These are phyloP conservation scores for Eilema depressum DNA, from an alignment of 2,888 invertebrate genomes.

Conservation along the genomic window DNA sequence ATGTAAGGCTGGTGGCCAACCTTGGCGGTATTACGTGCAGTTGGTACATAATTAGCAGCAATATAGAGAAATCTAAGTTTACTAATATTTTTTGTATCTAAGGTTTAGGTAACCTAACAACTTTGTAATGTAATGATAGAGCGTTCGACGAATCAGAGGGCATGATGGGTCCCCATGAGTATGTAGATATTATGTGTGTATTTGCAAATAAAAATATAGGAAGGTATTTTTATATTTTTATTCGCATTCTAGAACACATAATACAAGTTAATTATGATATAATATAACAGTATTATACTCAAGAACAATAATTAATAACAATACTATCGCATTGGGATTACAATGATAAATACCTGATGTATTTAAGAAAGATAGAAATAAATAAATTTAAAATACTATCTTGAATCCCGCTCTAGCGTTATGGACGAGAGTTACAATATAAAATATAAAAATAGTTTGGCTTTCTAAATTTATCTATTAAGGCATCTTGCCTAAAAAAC, in stretches of 20 bases:
- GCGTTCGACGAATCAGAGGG: not conserved
- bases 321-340: too few species aligned
- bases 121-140: not conserved
- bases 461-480: not conserved
- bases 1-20: constrained; percentile 42
- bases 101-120: not conserved
- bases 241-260: too few species aligned
- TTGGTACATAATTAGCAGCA: constrained; percentile 29
- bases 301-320: too few species aligned
- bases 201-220: too few species aligned
- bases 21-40: constrained; percentile 35
- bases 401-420: not conserved
- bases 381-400: not conserved
- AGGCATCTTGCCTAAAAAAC: not conserved
- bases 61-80: constrained; percentile 28
- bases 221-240: too few species aligned
- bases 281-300: too few species aligned
- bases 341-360: too few species aligned
- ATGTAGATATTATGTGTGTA: too few species aligned
- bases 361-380: not conserved
- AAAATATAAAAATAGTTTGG: not conserved
- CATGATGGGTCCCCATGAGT: too few species aligned
- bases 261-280: too few species aligned
- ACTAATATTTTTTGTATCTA: constrained; percentile 1
- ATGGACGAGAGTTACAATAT: not conserved